Conservation (phyloP, 1,140 invertebrate genomes). For the Neodiprion fabricii region DNA sequence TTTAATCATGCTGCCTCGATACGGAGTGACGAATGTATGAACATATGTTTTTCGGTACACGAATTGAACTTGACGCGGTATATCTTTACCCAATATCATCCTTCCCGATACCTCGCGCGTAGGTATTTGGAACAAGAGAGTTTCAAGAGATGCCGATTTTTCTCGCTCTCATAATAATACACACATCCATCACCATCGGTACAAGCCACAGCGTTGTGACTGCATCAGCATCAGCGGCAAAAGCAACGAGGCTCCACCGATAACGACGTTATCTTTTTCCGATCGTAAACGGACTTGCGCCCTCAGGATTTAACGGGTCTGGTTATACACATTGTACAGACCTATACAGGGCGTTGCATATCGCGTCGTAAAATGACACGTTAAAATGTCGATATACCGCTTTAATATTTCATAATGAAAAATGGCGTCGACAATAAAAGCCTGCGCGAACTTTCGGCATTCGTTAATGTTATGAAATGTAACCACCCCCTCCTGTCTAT, state of each 20-base stretch:
- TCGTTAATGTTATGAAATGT: conserved; percentile 44
- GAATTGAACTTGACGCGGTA: too few relatives aligned
- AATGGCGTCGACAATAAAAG: conserved; percentile 36
- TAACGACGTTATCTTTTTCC: conserved; percentile 28
- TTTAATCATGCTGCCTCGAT: too few relatives aligned
- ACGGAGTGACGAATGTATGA: too few relatives aligned
- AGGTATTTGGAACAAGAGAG: too few relatives aligned
- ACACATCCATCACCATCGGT: too few relatives aligned
- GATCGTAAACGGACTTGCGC: conserved; percentile 26
- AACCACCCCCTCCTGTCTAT: conserved; percentile 29
- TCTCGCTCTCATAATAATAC: too few relatives aligned
- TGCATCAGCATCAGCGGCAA: too few relatives aligned
- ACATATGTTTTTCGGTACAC: too few relatives aligned
- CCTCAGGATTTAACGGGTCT: conserved; percentile 9
- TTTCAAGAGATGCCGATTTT: too few relatives aligned
- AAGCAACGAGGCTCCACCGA: neutral
- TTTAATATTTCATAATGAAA: conserved; percentile 34
- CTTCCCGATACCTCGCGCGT: too few relatives aligned
- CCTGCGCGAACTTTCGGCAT: conserved; percentile 40
- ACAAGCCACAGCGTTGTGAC: too few relatives aligned
- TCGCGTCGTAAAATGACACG: conserved; percentile 17
- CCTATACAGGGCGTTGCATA: neutral
- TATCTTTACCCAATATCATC: too few relatives aligned
- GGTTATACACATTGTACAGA: neutral
- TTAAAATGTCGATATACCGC: conserved; percentile 33